A percentile compares a stretch with the other conserved stretches of the same genome.
Evolutionary conservation across 2,113 vertebrate genomes (phyloP).

Genomic region (Rhadina sibilatrix): DNA sequence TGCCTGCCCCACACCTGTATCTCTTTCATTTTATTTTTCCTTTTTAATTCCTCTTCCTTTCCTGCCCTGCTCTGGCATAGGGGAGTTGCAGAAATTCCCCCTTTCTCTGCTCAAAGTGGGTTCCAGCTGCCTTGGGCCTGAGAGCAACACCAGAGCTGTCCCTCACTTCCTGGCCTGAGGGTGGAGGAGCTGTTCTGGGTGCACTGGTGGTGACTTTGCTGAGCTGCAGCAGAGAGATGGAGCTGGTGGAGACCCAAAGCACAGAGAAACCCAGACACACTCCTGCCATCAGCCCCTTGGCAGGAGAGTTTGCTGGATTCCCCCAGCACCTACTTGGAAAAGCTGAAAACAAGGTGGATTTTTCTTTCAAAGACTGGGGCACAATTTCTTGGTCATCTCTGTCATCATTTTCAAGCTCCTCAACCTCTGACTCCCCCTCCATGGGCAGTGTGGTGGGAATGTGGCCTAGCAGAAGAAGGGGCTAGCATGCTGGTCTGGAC

Average conservation of each 20-base stretch:
- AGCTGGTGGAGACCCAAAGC: neutral
- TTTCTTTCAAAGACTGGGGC: neutral
- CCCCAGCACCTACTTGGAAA: neutral
- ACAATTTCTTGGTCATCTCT: constrained; percentile 1
- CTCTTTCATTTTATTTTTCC: neutral
- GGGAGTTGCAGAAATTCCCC: neutral
- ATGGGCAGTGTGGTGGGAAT: neutral
- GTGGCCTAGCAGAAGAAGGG: neutral
- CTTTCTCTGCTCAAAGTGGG: neutral
- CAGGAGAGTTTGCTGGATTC: neutral
- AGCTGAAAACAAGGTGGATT: neutral
- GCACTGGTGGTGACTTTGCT: neutral
- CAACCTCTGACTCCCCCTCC: neutral
- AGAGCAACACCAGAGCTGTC: neutral
- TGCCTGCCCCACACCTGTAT: neutral
- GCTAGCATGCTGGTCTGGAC: neutral
- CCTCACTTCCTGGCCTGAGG: neutral
- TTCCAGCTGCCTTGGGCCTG: neutral
- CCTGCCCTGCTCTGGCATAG: neutral
- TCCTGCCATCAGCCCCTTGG: neutral
- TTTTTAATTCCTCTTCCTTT: neutral
- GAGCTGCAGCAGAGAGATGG: neutral
- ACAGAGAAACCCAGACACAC: neutral
- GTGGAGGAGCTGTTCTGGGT: neutral
- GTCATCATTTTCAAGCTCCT: neutral